A percentile compares a stretch with the other conserved stretches of the same genome.
Conservation (phyloP, 2,113 vertebrate genomes). For the Oryzias celebensis region DNA sequence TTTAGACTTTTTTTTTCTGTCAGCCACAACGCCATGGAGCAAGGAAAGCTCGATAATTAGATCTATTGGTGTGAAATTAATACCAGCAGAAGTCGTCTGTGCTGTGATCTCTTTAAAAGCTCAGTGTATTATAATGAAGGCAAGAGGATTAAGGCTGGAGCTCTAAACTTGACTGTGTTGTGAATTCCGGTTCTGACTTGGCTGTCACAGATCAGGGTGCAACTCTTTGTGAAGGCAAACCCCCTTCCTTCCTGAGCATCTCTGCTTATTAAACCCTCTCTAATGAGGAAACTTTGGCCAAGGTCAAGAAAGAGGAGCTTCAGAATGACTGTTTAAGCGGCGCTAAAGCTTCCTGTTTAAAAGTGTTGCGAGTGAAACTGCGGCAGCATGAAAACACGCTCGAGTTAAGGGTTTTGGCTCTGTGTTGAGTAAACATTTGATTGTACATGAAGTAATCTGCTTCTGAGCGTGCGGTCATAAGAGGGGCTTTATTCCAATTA, state of each 20-base stretch:
- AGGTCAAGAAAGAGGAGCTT: conserved; percentile 75
- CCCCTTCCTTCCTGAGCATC: conserved; percentile 72
- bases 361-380: conserved; percentile 50
- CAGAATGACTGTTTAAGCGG: conserved; percentile 70
- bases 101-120: conserved; percentile 79
- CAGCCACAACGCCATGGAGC: conserved; percentile 66
- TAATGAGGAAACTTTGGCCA: conserved; percentile 79
- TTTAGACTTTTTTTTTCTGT: conserved; percentile 52
- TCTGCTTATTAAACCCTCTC: conserved; percentile 75
- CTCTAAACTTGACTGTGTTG: conserved; percentile 75
- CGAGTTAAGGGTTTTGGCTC: conserved; percentile 61
- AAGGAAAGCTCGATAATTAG: conserved; percentile 75
- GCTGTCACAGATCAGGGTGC: conserved; percentile 78
- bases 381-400: conserved; percentile 50
- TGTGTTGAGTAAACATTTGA: conserved; percentile 60
- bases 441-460: conserved; percentile 53
- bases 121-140: conserved; percentile 77
- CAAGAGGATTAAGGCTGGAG: conserved; percentile 78
- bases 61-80: conserved; percentile 82
- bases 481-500: conserved; percentile 71
- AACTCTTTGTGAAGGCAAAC: conserved; percentile 74
- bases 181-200: conserved; percentile 73
- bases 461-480: conserved; percentile 53
- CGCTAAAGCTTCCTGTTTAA: conserved; percentile 68
- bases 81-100: conserved; percentile 74